A percentile compares a stretch with the other conserved stretches of the same genome.
These are phyloP conservation scores for Argynnis bischoffii DNA, from an alignment of 2,888 invertebrate genomes.

Conservation along the genomic window DNA sequence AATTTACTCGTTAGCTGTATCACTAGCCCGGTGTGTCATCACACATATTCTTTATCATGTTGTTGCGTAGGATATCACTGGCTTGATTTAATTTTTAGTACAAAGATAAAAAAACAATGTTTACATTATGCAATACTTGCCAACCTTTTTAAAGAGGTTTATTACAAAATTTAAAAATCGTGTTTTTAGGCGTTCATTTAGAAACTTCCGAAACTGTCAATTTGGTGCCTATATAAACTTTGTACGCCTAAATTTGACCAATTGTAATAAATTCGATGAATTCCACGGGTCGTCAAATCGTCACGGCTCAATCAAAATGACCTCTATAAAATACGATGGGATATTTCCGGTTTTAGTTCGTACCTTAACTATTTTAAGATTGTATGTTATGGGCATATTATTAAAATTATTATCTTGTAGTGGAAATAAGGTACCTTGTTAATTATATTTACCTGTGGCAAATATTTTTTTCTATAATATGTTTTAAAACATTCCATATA, in stretches of 20 bases:
- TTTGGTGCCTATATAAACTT: background rate
- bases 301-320: constrained; percentile 2
- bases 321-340: constrained; percentile 16
- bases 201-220: background rate
- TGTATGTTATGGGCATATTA: no score
- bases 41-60: constrained; percentile 3
- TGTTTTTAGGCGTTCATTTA: background rate
- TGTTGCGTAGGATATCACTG: constrained; percentile 7
- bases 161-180: background rate
- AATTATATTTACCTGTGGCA: no score
- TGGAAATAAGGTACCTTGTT: no score
- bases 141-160: background rate
- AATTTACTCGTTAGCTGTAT: background rate
- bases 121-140: constrained; percentile 10
- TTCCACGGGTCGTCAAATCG: constrained; percentile 15
- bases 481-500: no score
- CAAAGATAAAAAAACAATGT: constrained; percentile 7
- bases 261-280: constrained; percentile 14
- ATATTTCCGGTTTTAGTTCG: constrained; percentile 3
- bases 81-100: constrained; percentile 8
- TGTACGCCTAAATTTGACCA: background rate
- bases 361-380: no score
- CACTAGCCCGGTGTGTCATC: constrained; percentile 9
- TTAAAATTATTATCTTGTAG: no score
- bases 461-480: no score